These are phyloP conservation scores for Oreochromis mossambicus DNA, from an alignment of 2,797 vertebrate species.

Conservation along the genomic window DNA sequence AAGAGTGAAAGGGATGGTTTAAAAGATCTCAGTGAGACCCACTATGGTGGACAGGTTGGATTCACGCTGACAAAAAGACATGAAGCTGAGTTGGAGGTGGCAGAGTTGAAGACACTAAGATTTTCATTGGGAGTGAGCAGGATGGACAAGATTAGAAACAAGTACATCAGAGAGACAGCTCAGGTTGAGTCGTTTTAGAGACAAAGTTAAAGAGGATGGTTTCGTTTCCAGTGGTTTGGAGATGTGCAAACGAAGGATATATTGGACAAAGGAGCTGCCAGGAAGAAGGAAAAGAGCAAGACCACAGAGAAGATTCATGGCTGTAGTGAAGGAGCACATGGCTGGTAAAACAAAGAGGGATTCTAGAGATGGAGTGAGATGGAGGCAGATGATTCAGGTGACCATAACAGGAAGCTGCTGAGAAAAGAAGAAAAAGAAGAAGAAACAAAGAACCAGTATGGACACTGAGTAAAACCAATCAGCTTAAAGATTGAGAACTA, in stretches of 20 bases:
- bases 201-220: background rate
- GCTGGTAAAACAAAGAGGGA: background rate
- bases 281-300: background rate
- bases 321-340: background rate
- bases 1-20: background rate
- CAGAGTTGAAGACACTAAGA: background rate
- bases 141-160: background rate
- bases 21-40: background rate
- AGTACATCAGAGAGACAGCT: background rate
- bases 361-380: background rate
- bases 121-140: background rate
- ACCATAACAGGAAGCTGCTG: background rate
- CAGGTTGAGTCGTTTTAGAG: background rate
- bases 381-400: background rate
- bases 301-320: background rate
- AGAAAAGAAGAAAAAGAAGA: background rate
- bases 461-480: background rate
- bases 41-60: background rate
- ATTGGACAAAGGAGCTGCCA: background rate
- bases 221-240: background rate
- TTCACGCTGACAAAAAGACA: background rate
- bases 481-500: background rate
- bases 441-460: background rate
- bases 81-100: background rate
- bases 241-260: background rate